A percentile compares a stretch with the other conserved stretches of the same genome.
Evolutionary conservation across 2,113 vertebrate genomes (phyloP).

Genomic region (Podilymbus podiceps): DNA sequence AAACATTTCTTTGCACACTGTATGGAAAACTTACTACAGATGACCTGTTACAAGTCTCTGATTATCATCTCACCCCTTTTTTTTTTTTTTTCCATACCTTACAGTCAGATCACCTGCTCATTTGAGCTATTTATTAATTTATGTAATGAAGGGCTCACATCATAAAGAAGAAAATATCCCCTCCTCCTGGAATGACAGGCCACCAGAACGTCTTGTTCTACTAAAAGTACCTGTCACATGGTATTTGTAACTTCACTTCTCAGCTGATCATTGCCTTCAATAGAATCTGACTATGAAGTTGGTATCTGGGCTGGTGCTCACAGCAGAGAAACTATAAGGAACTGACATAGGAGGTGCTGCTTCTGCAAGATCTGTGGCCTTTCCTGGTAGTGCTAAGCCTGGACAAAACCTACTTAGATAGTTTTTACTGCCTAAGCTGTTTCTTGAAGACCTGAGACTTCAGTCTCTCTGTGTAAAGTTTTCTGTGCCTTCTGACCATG

Average conservation of each 20-base stretch:
- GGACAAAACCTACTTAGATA: neutral
- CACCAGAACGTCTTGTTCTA: neutral
- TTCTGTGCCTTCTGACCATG: neutral
- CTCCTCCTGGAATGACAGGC: neutral
- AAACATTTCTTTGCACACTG: neutral
- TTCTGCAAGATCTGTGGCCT: neutral
- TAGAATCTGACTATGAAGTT: neutral
- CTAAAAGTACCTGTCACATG: neutral
- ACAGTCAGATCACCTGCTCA: neutral
- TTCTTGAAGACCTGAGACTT: neutral
- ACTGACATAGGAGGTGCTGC: neutral
- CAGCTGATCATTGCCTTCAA: neutral
- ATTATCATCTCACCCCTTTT: neutral
- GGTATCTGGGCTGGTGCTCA: neutral
- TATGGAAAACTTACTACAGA: neutral
- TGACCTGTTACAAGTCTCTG: neutral
- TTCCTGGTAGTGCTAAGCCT: neutral
- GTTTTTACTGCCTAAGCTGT: neutral
- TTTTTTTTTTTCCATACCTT: neutral
- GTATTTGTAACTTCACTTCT: neutral
- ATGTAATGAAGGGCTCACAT: neutral
- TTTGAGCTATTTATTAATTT: neutral
- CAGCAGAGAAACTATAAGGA: neutral
- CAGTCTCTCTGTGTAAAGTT: neutral
- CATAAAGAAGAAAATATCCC: neutral